Percentiles rank a stretch among this genome's conserved stretches.
These are phyloP conservation scores for Trichonephila clavata DNA, from an alignment of 1,140 invertebrate genomes.

Conservation along the genomic window DNA sequence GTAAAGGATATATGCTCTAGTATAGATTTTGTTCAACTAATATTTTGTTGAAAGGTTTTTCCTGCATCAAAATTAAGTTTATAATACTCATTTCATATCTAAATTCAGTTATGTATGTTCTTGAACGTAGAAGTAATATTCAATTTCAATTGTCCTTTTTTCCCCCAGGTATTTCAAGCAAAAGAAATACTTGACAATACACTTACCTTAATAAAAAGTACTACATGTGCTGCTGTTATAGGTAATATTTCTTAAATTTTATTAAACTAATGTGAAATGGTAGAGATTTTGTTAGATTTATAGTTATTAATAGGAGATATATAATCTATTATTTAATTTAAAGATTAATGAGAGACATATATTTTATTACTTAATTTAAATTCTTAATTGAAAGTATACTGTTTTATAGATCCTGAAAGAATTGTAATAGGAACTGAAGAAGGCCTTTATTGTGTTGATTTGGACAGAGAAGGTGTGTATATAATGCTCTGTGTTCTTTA, in stretches of 20 bases:
- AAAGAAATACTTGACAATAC: slow-evolving; percentile 78
- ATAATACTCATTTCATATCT: too few species aligned
- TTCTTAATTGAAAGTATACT: background rate
- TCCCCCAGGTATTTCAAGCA: slow-evolving; percentile 79
- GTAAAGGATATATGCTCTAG: too few species aligned
- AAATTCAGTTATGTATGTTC: too few species aligned
- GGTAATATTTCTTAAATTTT: slow-evolving; percentile 75
- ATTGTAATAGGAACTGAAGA: slow-evolving; percentile 96
- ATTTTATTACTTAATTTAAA: too few species aligned
- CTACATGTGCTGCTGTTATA: slow-evolving; percentile 75
- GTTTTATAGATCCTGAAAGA: slow-evolving; percentile 85
- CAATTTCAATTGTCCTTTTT: background rate
- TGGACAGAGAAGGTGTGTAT: slow-evolving; percentile 87
- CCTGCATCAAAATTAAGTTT: too few species aligned
- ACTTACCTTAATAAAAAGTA: slow-evolving; percentile 77
- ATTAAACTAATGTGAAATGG: background rate
- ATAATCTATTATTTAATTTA: too few species aligned
- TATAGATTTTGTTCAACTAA: too few species aligned
- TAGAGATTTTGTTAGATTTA: background rate
- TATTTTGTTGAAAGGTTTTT: too few species aligned
- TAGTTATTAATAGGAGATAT: background rate
- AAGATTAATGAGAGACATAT: background rate
- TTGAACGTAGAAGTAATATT: too few species aligned
- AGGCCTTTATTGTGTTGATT: slow-evolving; percentile 96
- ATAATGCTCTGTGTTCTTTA: background rate